These are phyloP conservation scores for Conistra vaccinii DNA, from an alignment of 2,888 invertebrate genomes.

Conservation along the genomic window DNA sequence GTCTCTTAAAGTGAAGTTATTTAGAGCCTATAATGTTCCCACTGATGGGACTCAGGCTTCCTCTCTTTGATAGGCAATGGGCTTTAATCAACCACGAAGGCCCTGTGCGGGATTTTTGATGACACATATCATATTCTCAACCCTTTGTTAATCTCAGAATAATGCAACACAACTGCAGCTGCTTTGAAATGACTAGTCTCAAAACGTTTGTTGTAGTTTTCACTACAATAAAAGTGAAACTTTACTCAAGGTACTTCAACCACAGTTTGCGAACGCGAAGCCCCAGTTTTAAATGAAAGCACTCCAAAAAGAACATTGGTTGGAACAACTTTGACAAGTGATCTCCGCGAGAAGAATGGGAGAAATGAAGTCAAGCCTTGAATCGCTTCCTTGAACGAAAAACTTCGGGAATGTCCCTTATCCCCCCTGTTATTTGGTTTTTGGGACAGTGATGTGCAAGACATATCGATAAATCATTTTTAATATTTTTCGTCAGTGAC, in stretches of 20 bases:
- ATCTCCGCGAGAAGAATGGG: constrained; percentile 50
- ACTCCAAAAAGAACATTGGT: constrained; percentile 42
- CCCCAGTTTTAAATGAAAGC: constrained; percentile 34
- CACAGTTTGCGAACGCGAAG: neutral
- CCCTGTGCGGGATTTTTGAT: neutral
- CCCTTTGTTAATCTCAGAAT: no score
- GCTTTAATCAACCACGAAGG: neutral
- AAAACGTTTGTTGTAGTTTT: constrained; percentile 2
- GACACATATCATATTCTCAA: neutral
- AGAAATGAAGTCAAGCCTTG: constrained; percentile 51
- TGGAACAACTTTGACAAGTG: constrained; percentile 62
- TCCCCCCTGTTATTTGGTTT: constrained; percentile 47
- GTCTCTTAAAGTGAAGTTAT: neutral
- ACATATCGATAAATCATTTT: constrained; percentile 34
- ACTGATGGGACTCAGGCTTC: neutral
- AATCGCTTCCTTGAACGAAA: constrained; percentile 55
- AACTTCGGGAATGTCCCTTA: constrained; percentile 54
- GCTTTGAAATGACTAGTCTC: neutral
- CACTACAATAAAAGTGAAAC: constrained; percentile 11
- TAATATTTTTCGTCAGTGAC: neutral
- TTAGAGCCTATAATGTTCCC: neutral
- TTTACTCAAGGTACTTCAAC: constrained; percentile 10
- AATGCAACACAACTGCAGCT: neutral
- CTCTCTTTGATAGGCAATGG: neutral
- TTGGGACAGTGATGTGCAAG: constrained; percentile 48